These are phyloP conservation scores for Ptychoptera albimana DNA, from an alignment of 2,888 invertebrate genomes.

Conservation along the genomic window DNA sequence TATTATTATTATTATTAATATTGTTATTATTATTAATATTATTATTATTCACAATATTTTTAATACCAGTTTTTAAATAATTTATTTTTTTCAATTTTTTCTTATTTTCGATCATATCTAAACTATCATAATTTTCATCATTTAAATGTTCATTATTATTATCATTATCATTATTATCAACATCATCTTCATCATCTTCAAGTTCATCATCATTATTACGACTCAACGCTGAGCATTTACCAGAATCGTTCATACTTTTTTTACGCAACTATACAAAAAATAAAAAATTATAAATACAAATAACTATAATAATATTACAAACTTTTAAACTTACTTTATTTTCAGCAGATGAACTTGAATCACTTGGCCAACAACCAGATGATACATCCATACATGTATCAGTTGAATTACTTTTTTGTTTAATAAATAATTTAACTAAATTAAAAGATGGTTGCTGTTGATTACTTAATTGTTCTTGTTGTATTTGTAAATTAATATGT, in stretches of 20 bases:
- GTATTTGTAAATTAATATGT: neutral
- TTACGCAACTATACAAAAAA: slow-evolving; percentile 21
- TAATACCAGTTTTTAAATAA: slow-evolving; percentile 10
- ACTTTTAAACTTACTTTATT: slow-evolving; percentile 15
- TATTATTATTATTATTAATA: slow-evolving; percentile 22
- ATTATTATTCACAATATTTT: neutral
- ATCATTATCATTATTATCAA: neutral
- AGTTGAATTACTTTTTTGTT: slow-evolving; percentile 70
- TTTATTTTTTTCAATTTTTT: neutral
- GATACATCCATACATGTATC: slow-evolving; percentile 66
- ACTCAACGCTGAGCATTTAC: slow-evolving; percentile 30
- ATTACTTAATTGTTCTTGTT: slow-evolving; percentile 6
- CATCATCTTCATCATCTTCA: slow-evolving; percentile 7
- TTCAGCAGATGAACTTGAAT: slow-evolving; percentile 27
- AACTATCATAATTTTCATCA: slow-evolving; percentile 13
- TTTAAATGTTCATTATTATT: slow-evolving; percentile 2
- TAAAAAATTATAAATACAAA: too few relatives aligned
- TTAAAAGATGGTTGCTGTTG: slow-evolving; percentile 46
- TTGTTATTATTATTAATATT: slow-evolving; percentile 14
- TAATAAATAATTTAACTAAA: slow-evolving; percentile 75
- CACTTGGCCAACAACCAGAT: slow-evolving; percentile 60
- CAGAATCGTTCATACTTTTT: slow-evolving; percentile 31
- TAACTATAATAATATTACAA: too few relatives aligned
- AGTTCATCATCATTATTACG: slow-evolving; percentile 27
- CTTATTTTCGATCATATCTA: slow-evolving; percentile 15